Conservation (phyloP, 2,888 invertebrate species). For the Odontomyia ornata region DNA sequence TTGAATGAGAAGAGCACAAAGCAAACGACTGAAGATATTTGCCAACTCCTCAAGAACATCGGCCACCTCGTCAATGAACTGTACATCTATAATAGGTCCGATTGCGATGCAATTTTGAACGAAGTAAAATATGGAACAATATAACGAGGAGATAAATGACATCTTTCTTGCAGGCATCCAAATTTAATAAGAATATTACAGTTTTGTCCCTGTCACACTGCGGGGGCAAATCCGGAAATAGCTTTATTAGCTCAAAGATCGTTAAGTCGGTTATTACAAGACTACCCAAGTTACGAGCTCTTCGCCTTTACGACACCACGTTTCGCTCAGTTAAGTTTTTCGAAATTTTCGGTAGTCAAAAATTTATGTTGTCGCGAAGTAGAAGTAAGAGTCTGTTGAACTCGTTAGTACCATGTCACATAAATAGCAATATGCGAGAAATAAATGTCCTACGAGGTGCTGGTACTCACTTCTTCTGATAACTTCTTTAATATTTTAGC, state of each 20-base stretch:
- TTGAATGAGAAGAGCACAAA: background rate
- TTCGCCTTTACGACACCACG: conserved; percentile 40
- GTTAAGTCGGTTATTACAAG: conserved; percentile 44
- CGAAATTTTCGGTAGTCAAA: conserved; percentile 47
- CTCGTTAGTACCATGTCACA: background rate
- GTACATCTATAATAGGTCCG: conserved; percentile 32
- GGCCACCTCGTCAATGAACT: conserved; percentile 31
- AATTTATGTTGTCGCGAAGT: conserved; percentile 43
- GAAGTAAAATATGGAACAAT: conserved; percentile 26
- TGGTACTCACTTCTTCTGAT: too few species aligned
- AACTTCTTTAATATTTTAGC: too few species aligned
- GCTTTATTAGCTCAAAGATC: conserved; percentile 43
- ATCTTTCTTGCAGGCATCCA: conserved; percentile 40
- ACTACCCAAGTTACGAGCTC: conserved; percentile 41
- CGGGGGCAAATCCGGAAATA: conserved; percentile 35
- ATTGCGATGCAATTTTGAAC: conserved; percentile 45
- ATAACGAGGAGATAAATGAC: background rate
- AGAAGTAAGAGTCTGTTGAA: conserved; percentile 35
- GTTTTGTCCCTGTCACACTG: conserved; percentile 44
- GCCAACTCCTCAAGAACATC: conserved; percentile 30
- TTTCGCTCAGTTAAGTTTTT: conserved; percentile 49
- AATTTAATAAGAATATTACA: conserved; percentile 43
- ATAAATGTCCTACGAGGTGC: background rate
- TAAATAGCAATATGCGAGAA: background rate
- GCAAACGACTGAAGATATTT: conserved; percentile 24